Evolutionary conservation across 2,888 invertebrate species (phyloP).

Genomic region (Noctua comes): DNA sequence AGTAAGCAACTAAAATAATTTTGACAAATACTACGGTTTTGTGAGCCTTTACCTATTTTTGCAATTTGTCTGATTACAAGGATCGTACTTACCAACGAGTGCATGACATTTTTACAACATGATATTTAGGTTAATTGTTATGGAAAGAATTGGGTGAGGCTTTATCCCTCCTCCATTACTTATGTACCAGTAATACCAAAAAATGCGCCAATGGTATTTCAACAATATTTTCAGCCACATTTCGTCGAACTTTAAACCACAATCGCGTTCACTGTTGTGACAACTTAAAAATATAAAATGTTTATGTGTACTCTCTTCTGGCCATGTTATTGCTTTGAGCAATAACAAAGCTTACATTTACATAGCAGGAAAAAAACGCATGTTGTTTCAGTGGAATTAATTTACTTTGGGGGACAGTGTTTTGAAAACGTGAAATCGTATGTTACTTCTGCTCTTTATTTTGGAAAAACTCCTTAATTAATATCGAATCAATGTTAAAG

Average conservation of each 20-base stretch:
- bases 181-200: background rate
- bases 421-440: background rate
- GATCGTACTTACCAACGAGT: background rate
- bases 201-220: background rate
- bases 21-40: background rate
- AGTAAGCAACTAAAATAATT: background rate
- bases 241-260: conserved; percentile 1
- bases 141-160: background rate
- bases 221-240: background rate
- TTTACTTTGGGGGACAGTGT: background rate
- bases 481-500: background rate
- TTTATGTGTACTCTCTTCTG: conserved; percentile 7
- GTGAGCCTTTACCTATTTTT: background rate
- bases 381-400: conserved; percentile 2
- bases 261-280: background rate
- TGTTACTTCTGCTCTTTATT: background rate
- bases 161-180: background rate
- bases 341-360: background rate
- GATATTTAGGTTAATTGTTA: background rate
- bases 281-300: conserved; percentile 16
- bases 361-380: background rate
- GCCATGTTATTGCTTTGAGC: background rate
- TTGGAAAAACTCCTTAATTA: background rate
- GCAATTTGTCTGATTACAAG: background rate
- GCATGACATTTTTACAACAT: too few relatives aligned